Evolutionary conservation across 2,797 vertebrate species (phyloP), one percentile per base, ranked within the genome.

Genomic region (Xiphophorus birchmanni): DNA sequence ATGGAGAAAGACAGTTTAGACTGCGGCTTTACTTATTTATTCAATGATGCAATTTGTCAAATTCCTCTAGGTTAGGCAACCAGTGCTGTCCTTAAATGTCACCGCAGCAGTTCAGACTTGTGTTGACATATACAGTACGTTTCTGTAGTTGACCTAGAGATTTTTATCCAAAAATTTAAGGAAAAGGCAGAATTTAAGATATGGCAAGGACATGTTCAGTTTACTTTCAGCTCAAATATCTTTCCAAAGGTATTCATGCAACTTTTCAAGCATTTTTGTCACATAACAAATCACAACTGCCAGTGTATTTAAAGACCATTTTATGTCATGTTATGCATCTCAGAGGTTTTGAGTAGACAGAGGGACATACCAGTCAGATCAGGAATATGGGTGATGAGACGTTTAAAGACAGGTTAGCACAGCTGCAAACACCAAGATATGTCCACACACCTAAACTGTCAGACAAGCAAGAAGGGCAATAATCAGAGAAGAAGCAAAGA

Each of bases 381-480:
- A 69, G 60, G 60, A 18, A 63, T 35, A 63, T 0, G 12, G 15
- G 60, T 37, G 37, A 42, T 42, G 65, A 42, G 37, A 42, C 21
- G 10, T 69, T 69, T 26, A 69, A 42, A 42, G 37, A 69, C 23
- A 26, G 21, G 37, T 69, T 26, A 26, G 37, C 52, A 54, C 52
- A 54, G 52, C 63, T 18, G 67, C 67, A 71, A 44, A 71, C 40
- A n/a, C 40, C 21, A 44, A 71, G 67, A 44, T 42, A 71, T 71
- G 67, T 71, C 10, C 35, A 26, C 9, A 23, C 40, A 71, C 4
- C 21, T 71, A 44, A 71, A 44, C 67, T 13, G 40, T n/a, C 21
- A 69, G 21, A 5, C 11, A 44, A 71, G 67, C 40, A 71, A 71
- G 40, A 26, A n/a, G 67, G 37, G 5, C 40, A 45, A n/a, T 71